phyloP scores from a whole-genome alignment of 2,113 vertebrate genomes.

The Excalfactoria chinensis region DNA sequence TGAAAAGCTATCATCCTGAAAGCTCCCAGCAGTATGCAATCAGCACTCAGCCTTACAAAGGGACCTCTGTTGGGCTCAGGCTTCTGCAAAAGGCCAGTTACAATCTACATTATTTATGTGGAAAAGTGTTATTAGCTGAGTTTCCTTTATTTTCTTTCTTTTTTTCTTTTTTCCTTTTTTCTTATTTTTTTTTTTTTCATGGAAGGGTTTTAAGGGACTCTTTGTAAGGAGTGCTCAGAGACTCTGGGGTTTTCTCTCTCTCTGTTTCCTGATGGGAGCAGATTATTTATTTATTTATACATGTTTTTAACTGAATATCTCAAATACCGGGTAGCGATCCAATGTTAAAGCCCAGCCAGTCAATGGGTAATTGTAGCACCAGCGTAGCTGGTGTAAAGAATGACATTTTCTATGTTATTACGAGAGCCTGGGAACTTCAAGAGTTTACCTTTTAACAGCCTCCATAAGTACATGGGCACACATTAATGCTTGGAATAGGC shows the following conservation, averaged over 20 bases:
- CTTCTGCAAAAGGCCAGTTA: constrained; percentile 55
- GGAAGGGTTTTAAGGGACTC: constrained; percentile 30
- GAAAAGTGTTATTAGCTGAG: constrained; percentile 47
- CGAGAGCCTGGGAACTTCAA: constrained; percentile 8
- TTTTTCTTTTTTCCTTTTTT: background rate
- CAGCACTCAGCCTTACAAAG: constrained; percentile 27
- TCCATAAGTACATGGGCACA: constrained; percentile 9
- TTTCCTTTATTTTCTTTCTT: constrained; percentile 27
- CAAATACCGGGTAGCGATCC: constrained; percentile 42
- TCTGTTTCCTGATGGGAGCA: background rate
- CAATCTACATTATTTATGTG: constrained; percentile 66
- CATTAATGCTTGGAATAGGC: background rate
- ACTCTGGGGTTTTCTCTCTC: constrained; percentile 1
- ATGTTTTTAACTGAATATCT: constrained; percentile 9
- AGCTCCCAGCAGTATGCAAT: background rate
- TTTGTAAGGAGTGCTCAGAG: constrained; percentile 1
- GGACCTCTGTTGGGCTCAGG: constrained; percentile 22
- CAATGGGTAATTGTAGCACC: constrained; percentile 45
- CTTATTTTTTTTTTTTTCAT: background rate
- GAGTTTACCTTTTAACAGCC: constrained; percentile 37
- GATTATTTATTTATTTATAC: constrained; percentile 40
- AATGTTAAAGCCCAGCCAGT: constrained; percentile 8
- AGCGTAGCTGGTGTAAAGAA: constrained; percentile 18
- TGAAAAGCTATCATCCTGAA: constrained; percentile 43
- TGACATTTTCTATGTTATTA: background rate